Evolutionary conservation across 2,113 vertebrate species (phyloP).

Genomic region (Sceloporus undulatus): DNA sequence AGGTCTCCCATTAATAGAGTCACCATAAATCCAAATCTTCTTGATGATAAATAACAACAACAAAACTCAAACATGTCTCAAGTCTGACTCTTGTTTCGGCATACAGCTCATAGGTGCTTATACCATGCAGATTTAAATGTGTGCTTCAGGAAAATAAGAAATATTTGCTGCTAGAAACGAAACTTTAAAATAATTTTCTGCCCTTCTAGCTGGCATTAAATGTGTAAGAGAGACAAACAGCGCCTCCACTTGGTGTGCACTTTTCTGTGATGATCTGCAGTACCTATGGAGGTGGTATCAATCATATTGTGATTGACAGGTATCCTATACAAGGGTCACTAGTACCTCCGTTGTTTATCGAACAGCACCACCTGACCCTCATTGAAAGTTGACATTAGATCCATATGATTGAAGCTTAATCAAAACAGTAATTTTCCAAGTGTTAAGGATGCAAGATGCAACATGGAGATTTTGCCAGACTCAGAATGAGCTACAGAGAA

Average conservation of each 20-base stretch:
- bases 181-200: not conserved
- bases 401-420: slow-evolving; percentile 64
- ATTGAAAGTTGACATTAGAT: slow-evolving; percentile 50
- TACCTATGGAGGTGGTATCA: slow-evolving; percentile 43
- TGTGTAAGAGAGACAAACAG: not conserved
- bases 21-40: not conserved
- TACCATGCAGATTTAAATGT: not conserved
- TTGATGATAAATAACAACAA: not conserved
- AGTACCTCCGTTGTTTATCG: slow-evolving; percentile 55
- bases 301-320: slow-evolving; percentile 62
- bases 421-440: slow-evolving; percentile 63
- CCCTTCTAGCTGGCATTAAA: not conserved
- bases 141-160: slow-evolving; percentile 13
- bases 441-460: slow-evolving; percentile 54
- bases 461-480: slow-evolving; percentile 21
- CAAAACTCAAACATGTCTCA: too few relatives aligned
- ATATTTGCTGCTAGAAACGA: not conserved
- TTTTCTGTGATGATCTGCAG: not conserved
- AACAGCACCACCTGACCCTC: slow-evolving; percentile 57
- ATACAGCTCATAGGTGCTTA: not conserved
- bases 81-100: too few relatives aligned
- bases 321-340: slow-evolving; percentile 60
- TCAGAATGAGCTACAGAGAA: slow-evolving; percentile 14
- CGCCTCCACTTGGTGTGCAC: not conserved
- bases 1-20: not conserved